Evolutionary conservation across 2,797 vertebrate genomes (phyloP), one percentile per base, ranked within the genome.

Genomic region (Danio tinwini): DNA sequence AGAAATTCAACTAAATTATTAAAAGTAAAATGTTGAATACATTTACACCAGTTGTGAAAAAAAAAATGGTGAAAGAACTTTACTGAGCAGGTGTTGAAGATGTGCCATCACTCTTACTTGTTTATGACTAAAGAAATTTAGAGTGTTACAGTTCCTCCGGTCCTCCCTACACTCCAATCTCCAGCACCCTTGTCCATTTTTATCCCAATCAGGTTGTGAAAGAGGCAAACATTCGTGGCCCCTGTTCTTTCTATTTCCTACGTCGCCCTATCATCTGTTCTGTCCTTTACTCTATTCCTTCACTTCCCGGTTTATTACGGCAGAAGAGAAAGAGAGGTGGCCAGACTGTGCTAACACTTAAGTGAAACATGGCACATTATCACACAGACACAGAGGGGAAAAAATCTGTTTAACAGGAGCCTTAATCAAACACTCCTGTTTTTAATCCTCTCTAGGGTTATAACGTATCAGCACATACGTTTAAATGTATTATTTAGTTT

Each of bases 251-350:
- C 16, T 19, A 52, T 58, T 69, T 81, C 74, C 69, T 75, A 74
- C 44, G 59, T 70, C 77, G 64, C 78, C 21, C 74, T 55, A 85
- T 81, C 13, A 82, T 86, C 82, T 82, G 29, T 49, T 53, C 69
- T 10, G 17, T 19, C 29, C 5, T 42, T 44, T 17, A 0, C n/a
- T 69, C 55, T 39, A 76, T 59, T 29, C 17, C 11, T 47, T 52
- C 62, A n/a, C 65, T 47, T 71, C 73, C 73, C 62, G 71, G 85
- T 80, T 61, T 71, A 73, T 80, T 76, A 81, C 50, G 0, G 45
- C 21, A 50, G 65, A 68, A 68, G 37, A 68, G 49, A 56, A 45
- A 3, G 50, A 44, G 42, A 65, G 40, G 74, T 77, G 50, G 72
- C 56, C 67, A 85, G 76, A 79, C 55, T 75, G 52, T 2, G 47